Base-by-base conservation (phyloP, 2,888 invertebrate genomes). In the Prosopocoilus inquinatus region DNA sequence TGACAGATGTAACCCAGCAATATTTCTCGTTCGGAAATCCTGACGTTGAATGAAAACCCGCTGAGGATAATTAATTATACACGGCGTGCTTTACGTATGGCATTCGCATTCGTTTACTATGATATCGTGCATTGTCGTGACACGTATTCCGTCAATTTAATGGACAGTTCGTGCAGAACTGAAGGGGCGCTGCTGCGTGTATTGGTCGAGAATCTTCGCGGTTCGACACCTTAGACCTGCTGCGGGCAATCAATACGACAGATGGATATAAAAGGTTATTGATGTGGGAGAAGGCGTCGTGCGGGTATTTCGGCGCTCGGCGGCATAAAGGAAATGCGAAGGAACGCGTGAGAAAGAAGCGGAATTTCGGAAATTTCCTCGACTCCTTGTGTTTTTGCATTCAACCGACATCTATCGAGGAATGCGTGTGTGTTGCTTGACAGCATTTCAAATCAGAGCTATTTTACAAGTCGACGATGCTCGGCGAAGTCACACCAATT, bases 211-310 rank as follows among this genome's bases (percentile, higher is more conserved):
- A 41, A 41, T 41, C 41, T 15, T 53, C 41, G 52, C 36, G 52
- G 46, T 39, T 47, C 53, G 53, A 47, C 63, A 63, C 65, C 63
- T 64, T 59, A 58, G 63, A 65, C 66, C 66, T 64, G 63, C 66
- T 64, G 63, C 59, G 58, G 61, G 67, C 65, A 67, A 68, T 68
- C 67, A 64, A 68, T 68, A 67, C 65, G 65, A 66, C 67, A 67
- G 67, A 67, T 65, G 67, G 64, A 66, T 67, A 67, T 67, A 68
- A 67, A 67, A 66, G 64, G 62, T 66, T 66, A 67, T 67, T 67
- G 67, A 67, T 67, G 64, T 62, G 64, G 61, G 12, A 11, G 41
- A 16, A 15, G n/a, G 15, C 16, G 41, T 38, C 8, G 8, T 36
- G 36, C 36, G 11, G 36, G 11, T 12, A 11, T 11, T 15, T n/a